Percentiles rank a stretch among this genome's conserved stretches.
phyloP scores from a whole-genome alignment of 2,888 invertebrate genomes.

The Metopia argyrocephala region DNA sequence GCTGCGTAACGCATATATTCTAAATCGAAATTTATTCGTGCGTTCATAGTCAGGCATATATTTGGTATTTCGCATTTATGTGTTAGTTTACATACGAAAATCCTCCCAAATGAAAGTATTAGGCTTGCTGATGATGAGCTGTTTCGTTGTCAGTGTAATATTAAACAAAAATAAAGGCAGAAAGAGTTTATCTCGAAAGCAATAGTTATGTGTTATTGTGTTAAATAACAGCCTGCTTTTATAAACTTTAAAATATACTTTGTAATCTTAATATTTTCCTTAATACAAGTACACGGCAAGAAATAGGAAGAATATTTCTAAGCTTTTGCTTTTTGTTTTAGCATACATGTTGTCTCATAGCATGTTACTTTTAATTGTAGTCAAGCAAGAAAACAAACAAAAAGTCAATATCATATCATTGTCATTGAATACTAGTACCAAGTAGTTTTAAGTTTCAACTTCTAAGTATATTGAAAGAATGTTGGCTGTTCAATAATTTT shows the following conservation, averaged over 20 bases:
- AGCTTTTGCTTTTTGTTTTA: too few species aligned
- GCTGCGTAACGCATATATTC: constrained; percentile 45
- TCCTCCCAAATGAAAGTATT: not conserved
- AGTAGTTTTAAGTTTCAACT: too few species aligned
- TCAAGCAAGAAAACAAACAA: too few species aligned
- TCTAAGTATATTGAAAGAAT: too few species aligned
- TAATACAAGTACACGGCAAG: not conserved
- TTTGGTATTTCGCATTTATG: constrained; percentile 15
- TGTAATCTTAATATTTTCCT: not conserved
- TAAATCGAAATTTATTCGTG: constrained; percentile 53
- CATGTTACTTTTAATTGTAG: too few species aligned
- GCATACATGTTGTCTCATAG: too few species aligned
- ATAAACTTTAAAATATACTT: not conserved
- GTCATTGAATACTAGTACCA: too few species aligned
- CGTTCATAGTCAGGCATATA: constrained; percentile 30
- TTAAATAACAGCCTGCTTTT: not conserved
- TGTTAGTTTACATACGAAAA: not conserved
- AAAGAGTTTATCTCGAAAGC: constrained; percentile 21
- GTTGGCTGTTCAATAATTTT: too few species aligned
- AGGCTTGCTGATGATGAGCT: not conserved
- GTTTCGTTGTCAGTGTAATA: not conserved
- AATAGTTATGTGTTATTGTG: not conserved
- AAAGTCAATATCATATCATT: too few species aligned
- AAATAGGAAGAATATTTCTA: not conserved
- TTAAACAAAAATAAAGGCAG: too few species aligned